These are phyloP conservation scores for Xiphophorus couchianus DNA, from an alignment of 2,113 vertebrate species.

Conservation along the genomic window DNA sequence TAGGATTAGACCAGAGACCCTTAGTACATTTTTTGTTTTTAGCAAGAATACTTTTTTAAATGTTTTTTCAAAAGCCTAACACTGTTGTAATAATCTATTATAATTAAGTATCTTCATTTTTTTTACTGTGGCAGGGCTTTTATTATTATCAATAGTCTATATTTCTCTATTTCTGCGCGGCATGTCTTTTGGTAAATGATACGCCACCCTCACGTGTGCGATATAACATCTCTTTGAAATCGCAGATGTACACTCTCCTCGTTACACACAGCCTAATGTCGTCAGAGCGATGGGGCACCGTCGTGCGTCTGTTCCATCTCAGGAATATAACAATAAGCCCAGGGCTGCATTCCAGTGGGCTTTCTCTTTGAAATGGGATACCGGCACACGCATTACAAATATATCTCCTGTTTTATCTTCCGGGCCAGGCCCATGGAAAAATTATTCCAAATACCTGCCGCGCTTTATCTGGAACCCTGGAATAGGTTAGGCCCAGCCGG, in stretches of 20 bases:
- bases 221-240: constrained; percentile 55
- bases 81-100: no score
- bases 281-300: constrained; percentile 72
- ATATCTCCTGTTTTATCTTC: constrained; percentile 83
- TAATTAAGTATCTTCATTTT: not conserved
- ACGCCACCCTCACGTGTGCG: constrained; percentile 43
- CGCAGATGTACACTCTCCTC: constrained; percentile 11
- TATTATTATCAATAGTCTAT: not conserved
- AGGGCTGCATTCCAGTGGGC: constrained; percentile 72
- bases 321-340: constrained; percentile 80
- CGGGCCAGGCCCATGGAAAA: constrained; percentile 80
- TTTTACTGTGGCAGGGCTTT: not conserved
- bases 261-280: constrained; percentile 62
- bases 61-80: not conserved
- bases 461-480: constrained; percentile 81
- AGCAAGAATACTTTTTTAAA: no score
- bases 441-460: constrained; percentile 82
- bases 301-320: constrained; percentile 76
- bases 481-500: constrained; percentile 77
- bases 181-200: constrained; percentile 50
- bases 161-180: constrained; percentile 20
- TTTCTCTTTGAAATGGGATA: constrained; percentile 82
- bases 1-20: no score
- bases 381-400: constrained; percentile 76
- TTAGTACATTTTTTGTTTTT: no score